These are phyloP conservation scores for Pardosa pseudoannulata DNA, from an alignment of 2,888 invertebrate genomes.

Conservation along the genomic window DNA sequence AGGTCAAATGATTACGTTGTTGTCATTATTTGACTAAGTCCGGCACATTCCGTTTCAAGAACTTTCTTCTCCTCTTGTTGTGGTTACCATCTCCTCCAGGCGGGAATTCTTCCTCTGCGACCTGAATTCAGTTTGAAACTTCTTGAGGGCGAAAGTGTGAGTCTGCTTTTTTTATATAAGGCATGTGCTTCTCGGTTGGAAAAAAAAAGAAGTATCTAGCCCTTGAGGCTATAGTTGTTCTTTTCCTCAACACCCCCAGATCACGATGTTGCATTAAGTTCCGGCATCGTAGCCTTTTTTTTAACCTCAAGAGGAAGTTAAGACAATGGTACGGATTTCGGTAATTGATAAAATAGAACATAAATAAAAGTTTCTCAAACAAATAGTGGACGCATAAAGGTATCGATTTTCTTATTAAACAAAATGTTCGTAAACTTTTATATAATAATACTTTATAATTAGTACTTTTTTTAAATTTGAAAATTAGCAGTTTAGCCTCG, in stretches of 20 bases:
- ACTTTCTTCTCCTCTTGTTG: not conserved
- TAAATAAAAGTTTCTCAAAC: not conserved
- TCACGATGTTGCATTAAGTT: not conserved
- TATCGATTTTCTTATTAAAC: too few relatives aligned
- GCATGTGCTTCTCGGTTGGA: not conserved
- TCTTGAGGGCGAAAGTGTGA: slow-evolving; percentile 12
- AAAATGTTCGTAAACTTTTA: too few relatives aligned
- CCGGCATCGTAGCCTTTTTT: not conserved
- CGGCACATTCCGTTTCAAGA: not conserved
- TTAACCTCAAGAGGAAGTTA: not conserved
- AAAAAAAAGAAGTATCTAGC: not conserved
- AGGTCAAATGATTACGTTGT: not conserved
- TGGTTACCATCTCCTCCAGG: not conserved
- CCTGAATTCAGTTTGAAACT: not conserved
- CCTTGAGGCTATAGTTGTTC: not conserved
- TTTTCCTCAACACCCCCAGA: slow-evolving; percentile 3
- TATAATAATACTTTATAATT: too few relatives aligned
- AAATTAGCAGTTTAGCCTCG: too few relatives aligned
- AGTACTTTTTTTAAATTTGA: too few relatives aligned
- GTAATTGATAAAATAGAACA: not conserved
- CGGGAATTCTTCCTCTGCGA: not conserved
- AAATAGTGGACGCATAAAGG: too few relatives aligned
- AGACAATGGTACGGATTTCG: not conserved
- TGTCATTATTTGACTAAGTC: not conserved
- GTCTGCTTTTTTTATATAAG: too few relatives aligned